Base-by-base conservation (phyloP, 2,113 vertebrate genomes). In the Neolamprologus caudopunctatus region DNA sequence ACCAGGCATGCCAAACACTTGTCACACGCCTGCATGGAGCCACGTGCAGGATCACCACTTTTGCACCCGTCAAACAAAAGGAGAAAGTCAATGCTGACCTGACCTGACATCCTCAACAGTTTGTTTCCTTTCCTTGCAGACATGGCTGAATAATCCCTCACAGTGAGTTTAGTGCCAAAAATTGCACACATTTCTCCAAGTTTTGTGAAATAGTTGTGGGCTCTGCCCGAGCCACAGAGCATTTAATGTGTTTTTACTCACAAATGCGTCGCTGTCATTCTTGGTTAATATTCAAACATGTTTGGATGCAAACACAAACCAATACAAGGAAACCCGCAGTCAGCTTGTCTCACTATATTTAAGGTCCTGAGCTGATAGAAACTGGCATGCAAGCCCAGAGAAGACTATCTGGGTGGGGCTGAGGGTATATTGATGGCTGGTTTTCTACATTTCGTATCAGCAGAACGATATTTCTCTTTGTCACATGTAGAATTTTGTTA, bases 301-400 rank as follows among this genome's bases (percentile, higher is more conserved):
- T 16, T 19, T n/a, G 47, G 45, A 63, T 10, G 24, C 24, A 21
- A 42, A 84, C 54, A 28, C 7, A 40, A 42, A 78, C 12, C 61
- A 79, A 71, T 33, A 35, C 24, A 45, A 82, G 42, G 17, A 80
- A 86, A 91, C 87, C 12, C 31, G 19, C 24, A 80, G 88, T 28
- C 79, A 42, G 71, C 51, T 9, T 40, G 40, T 63, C 57, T 75
- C 35, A 5, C 79, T 79, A 5, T 45, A 51, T 89, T 55, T 85
- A 6, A 57, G 40, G 80, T 37, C 12, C 37, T 19, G 82, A 84
- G 84, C 54, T 93, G 85, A 91, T 91, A 7, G 54, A 53, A 75
- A 85, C 24, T 90, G 91, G 86, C 92, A 87, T 45, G 63, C 81
- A 31, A 57, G 86, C 47, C 71, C 12, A 55, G 21, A 81, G 88